phyloP scores from a whole-genome alignment of 1,140 invertebrate species.

The Rhynchophorus ferrugineus region DNA sequence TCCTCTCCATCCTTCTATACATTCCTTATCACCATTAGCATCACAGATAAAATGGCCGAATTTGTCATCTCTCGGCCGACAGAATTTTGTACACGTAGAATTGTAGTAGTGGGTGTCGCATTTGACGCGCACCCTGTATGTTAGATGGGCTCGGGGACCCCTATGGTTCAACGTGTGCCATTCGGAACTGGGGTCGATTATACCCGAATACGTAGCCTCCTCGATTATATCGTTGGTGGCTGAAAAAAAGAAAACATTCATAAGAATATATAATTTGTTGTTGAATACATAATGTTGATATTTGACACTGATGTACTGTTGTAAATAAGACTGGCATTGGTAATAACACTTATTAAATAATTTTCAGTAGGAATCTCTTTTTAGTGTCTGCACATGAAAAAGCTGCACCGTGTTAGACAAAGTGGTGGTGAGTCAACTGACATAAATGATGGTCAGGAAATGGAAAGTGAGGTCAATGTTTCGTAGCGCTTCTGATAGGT shows the following conservation, averaged over 20 bases:
- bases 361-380: too few species aligned
- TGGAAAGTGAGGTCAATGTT: too few species aligned
- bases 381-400: too few species aligned
- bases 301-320: too few species aligned
- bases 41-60: slow-evolving; percentile 93
- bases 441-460: too few species aligned
- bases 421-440: too few species aligned
- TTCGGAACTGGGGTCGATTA: slow-evolving; percentile 77
- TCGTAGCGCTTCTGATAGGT: too few species aligned
- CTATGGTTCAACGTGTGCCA: slow-evolving; percentile 85
- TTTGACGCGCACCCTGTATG: slow-evolving; percentile 82
- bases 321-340: too few species aligned
- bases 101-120: slow-evolving; percentile 93
- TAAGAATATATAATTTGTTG: too few species aligned
- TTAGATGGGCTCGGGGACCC: slow-evolving; percentile 64
- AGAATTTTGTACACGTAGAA: slow-evolving; percentile 87
- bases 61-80: slow-evolving; percentile 82
- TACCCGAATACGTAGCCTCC: slow-evolving; percentile 80
- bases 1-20: slow-evolving; percentile 88
- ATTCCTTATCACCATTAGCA: slow-evolving; percentile 80
- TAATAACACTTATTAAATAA: too few species aligned
- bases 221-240: slow-evolving; percentile 70
- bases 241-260: slow-evolving; percentile 37
- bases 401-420: too few species aligned
- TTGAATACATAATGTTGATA: too few species aligned